Conservation (phyloP, 1,140 invertebrate species). For the Archegozetes longisetosus region DNA sequence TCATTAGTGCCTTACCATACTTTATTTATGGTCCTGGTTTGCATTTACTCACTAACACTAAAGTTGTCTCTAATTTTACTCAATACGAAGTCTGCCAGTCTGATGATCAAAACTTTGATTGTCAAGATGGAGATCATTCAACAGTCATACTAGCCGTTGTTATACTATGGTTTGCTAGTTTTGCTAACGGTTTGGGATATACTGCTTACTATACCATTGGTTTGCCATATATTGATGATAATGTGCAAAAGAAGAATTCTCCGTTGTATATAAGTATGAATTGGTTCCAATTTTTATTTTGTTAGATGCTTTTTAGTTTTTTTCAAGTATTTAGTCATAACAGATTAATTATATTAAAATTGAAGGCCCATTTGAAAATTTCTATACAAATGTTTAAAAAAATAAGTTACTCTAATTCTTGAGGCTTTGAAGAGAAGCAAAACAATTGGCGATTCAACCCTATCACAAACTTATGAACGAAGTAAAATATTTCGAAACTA, state of each 20-base stretch:
- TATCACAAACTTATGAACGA: too few relatives aligned
- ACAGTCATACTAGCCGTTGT: constrained; percentile 10
- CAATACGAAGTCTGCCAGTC: neutral
- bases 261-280: constrained; percentile 23
- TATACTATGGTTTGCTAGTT: neutral
- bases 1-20: constrained; percentile 46
- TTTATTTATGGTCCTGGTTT: constrained; percentile 49
- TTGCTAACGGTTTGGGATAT: constrained; percentile 30
- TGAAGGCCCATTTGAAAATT: too few relatives aligned
- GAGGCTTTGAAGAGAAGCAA: too few relatives aligned
- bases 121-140: neutral
- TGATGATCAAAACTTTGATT: neutral
- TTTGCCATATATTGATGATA: constrained; percentile 27
- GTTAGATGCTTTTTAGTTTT: constrained; percentile 41
- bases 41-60: constrained; percentile 40
- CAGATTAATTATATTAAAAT: too few relatives aligned
- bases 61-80: neutral
- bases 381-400: too few relatives aligned
- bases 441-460: too few relatives aligned
- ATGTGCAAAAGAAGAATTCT: constrained; percentile 26
- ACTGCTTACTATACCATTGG: constrained; percentile 24
- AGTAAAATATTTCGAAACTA: too few relatives aligned
- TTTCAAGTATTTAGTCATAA: constrained; percentile 9
- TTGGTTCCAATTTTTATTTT: too few relatives aligned
- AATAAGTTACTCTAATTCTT: too few relatives aligned